Percentiles rank a stretch among this genome's conserved stretches.
Conservation (phyloP, 2,113 vertebrate species). For the Columba livia region DNA sequence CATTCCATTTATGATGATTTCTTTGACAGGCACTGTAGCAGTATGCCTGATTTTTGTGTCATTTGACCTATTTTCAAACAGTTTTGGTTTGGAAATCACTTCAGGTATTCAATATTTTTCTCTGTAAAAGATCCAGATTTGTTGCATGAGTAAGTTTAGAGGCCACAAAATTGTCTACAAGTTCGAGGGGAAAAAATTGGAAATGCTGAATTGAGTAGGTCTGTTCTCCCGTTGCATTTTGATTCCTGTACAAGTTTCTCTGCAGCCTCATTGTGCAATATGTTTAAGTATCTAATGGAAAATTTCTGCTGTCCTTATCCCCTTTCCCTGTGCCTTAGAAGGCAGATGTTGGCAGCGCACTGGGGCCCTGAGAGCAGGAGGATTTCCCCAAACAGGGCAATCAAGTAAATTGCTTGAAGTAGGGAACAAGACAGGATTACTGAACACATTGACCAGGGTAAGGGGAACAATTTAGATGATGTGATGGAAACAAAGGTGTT, state of each 20-base stretch:
- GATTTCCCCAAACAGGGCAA: neutral
- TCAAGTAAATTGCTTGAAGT: neutral
- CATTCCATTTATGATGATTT: neutral
- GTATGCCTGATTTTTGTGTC: neutral
- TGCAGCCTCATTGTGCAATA: neutral
- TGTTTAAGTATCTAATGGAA: neutral
- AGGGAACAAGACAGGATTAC: neutral
- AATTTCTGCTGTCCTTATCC: neutral
- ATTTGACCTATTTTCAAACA: neutral
- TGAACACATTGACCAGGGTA: neutral
- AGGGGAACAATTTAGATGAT: neutral
- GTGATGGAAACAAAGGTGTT: neutral
- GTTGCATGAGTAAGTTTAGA: neutral
- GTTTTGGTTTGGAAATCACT: neutral
- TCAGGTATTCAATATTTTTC: neutral
- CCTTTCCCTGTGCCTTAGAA: neutral
- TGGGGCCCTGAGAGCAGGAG: neutral
- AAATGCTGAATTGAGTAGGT: neutral
- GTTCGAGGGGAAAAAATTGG: neutral
- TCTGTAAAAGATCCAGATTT: neutral
- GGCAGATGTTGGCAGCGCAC: accelerated
- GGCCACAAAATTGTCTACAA: neutral
- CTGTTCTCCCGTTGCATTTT: neutral
- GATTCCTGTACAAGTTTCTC: neutral
- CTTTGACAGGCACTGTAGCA: neutral